A percentile compares a stretch with the other conserved stretches of the same genome.
Conservation (phyloP, 2,888 invertebrate species). For the Cephus pulcher region DNA sequence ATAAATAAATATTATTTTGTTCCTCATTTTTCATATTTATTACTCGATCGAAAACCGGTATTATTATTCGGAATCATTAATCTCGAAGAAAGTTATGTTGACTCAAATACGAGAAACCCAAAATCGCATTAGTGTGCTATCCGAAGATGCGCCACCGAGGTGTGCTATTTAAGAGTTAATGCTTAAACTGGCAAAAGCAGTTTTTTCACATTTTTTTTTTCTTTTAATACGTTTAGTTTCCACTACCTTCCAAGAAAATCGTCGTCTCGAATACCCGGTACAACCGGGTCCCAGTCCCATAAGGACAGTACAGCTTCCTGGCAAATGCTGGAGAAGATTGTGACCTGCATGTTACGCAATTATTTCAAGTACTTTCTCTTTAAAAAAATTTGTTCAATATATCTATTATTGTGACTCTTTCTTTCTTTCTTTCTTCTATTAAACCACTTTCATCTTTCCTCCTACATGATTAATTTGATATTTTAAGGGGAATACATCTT, state of each 20-base stretch:
- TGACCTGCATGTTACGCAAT: slow-evolving; percentile 70
- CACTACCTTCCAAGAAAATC: slow-evolving; percentile 86
- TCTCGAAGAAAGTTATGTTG: no score
- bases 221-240: background rate
- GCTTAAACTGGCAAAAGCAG: background rate
- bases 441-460: background rate
- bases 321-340: slow-evolving; percentile 80
- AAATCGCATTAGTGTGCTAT: no score
- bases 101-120: no score
- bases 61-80: no score
- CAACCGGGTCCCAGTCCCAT: slow-evolving; percentile 87
- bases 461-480: background rate
- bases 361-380: background rate
- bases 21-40: no score
- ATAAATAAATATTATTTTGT: no score
- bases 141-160: no score
- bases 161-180: no score
- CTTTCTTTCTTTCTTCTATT: background rate
- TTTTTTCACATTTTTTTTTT: background rate
- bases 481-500: background rate
- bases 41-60: no score
- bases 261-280: slow-evolving; percentile 82
- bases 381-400: background rate
- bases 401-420: background rate
- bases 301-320: slow-evolving; percentile 81